Percentiles rank a stretch among this genome's conserved stretches.
Evolutionary conservation across 2,797 vertebrate species (phyloP).

Genomic region (Balearica regulorum): DNA sequence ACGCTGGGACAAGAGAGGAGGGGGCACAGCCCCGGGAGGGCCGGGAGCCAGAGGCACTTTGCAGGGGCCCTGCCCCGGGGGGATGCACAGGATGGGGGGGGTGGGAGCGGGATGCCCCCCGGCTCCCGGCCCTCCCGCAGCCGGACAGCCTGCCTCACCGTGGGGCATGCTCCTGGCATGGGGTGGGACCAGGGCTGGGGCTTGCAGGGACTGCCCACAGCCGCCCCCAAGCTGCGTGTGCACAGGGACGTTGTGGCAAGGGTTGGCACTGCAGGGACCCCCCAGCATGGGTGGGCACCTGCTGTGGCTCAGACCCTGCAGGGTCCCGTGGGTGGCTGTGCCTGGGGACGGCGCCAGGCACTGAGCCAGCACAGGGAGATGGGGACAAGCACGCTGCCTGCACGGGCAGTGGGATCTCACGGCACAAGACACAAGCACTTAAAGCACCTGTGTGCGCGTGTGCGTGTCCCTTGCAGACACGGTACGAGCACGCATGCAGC

Average conservation of each 20-base stretch:
- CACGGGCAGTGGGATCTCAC: not conserved
- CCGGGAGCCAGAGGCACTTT: constrained; percentile 18
- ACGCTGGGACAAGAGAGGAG: constrained; percentile 50
- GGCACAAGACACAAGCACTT: constrained; percentile 52
- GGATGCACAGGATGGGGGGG: not conserved
- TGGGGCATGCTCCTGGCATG: not conserved
- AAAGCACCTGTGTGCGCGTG: not conserved
- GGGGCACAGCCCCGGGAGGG: constrained; percentile 8
- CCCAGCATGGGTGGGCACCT: not conserved
- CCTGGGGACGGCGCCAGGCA: not conserved
- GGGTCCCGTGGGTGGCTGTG: not conserved
- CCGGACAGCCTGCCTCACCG: not conserved
- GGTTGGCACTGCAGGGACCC: not conserved
- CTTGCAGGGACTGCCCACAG: fast-evolving
- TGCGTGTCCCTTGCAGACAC: not conserved
- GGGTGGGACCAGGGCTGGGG: not conserved
- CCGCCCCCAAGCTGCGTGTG: not conserved
- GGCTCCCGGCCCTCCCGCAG: not conserved
- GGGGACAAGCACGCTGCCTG: not conserved
- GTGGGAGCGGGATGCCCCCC: not conserved
- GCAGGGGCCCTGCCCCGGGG: not conserved
- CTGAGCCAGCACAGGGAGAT: not conserved
- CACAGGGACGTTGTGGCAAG: not conserved
- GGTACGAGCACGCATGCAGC: not conserved
- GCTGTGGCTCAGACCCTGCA: not conserved